These are phyloP conservation scores for Lydus trimaculatus DNA, from an alignment of 2,888 invertebrate species.

Conservation along the genomic window DNA sequence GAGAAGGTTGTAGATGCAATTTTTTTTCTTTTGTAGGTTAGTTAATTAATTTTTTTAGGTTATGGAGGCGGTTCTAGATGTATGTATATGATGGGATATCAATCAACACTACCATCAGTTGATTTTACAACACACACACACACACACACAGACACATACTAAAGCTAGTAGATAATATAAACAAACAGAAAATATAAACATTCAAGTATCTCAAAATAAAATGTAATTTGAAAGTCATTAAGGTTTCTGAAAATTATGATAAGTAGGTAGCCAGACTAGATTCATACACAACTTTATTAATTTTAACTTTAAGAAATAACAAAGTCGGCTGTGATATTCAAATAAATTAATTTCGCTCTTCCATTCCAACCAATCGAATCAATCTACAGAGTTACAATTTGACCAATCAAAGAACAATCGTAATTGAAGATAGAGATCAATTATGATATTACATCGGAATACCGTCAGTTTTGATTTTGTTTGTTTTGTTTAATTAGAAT, in stretches of 20 bases:
- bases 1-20: background rate
- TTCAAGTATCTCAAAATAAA: conserved; percentile 24
- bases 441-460: no score
- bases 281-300: no score
- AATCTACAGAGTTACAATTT: no score
- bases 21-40: background rate
- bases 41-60: background rate
- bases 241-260: conserved; percentile 1
- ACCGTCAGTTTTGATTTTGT: no score
- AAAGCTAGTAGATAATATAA: conserved; percentile 16
- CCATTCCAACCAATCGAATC: no score
- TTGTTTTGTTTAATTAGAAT: no score
- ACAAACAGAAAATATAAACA: conserved; percentile 8
- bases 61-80: background rate
- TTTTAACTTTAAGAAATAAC: no score
- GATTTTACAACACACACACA: background rate
- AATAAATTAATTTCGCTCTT: no score
- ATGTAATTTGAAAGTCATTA: conserved; percentile 33
- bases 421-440: no score
- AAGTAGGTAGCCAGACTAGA: no score
- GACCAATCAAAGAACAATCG: no score
- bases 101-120: background rate
- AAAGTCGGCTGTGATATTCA: no score
- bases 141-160: conserved; percentile 6
- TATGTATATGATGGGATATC: background rate